These are phyloP conservation scores for Leptinotarsa juncta DNA, from an alignment of 2,888 invertebrate genomes.

Conservation along the genomic window DNA sequence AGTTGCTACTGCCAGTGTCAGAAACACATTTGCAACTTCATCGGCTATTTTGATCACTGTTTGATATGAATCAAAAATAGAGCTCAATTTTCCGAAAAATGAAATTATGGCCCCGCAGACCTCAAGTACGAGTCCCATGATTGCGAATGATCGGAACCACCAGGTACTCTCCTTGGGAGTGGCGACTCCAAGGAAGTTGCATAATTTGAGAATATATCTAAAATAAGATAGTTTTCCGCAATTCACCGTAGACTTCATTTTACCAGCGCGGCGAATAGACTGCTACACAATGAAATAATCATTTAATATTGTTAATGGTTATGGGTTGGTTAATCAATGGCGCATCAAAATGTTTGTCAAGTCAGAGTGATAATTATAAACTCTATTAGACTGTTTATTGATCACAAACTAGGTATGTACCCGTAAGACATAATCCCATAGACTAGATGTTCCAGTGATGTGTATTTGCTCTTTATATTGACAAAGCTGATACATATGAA, in stretches of 20 bases:
- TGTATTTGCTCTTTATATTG: too few relatives aligned
- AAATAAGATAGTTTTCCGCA: neutral
- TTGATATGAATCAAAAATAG: conserved; percentile 2
- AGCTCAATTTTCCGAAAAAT: conserved; percentile 20
- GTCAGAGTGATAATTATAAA: too few relatives aligned
- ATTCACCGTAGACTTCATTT: neutral
- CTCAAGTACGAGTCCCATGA: neutral
- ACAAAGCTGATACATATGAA: too few relatives aligned
- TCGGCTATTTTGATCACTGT: conserved; percentile 19
- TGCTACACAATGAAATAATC: neutral
- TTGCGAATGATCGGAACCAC: neutral
- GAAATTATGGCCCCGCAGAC: neutral
- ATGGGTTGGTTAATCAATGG: conserved; percentile 1
- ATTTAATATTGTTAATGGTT: too few relatives aligned
- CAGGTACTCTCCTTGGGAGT: neutral
- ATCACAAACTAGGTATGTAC: too few relatives aligned
- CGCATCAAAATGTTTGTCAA: neutral
- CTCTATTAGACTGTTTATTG: too few relatives aligned
- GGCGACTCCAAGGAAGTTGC: neutral
- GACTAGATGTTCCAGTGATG: too few relatives aligned
- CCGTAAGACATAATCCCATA: too few relatives aligned
- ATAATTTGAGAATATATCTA: neutral
- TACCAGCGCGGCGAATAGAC: neutral
- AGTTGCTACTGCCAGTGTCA: conserved; percentile 16
- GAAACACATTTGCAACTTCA: conserved; percentile 22